Base-by-base conservation (phyloP, 2,113 vertebrate genomes). In the Callorhinus ursinus region DNA sequence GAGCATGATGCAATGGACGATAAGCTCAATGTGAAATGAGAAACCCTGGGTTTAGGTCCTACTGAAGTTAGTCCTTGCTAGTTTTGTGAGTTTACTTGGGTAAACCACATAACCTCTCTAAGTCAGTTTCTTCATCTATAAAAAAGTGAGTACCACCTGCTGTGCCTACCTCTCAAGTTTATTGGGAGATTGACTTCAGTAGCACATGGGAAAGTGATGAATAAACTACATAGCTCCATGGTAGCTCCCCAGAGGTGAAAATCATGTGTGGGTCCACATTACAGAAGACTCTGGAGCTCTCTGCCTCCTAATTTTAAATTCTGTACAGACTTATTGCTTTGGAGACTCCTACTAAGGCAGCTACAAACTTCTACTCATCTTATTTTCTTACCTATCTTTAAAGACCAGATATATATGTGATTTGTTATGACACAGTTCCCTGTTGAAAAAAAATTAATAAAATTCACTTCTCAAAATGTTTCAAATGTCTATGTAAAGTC, bases 391-490 rank as follows among this genome's bases (percentile, higher is more conserved):
- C 39, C 80, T 94, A 7, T 93, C 89, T 96, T 69, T 94, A 57
- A 89, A 80, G 21, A 83, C 7, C n/a, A 46, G 7, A 63, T 31
- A 46, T 69, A 26, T 33, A 1, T 42, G 65, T 61, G 42, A 96
- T 74, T 69, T 79, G 28, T 18, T 59, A 53, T 85, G 69, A 93
- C 11, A 42, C 49, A 92, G 85, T 93, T 61, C 10, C 36, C n/a
- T 69, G 26, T 59, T 92, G 4, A 31, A 59, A 81, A 79, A 13
- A 53, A 74, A 82, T 55, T 31, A 91, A 61, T 72, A 65, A 83
- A 39, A 90, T 36, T n/a, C 72, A 96, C 21, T 95, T 83, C 51
- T 96, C 42, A 80, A 97, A 92, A 94, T 90, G 51, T 69, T 94
- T 95, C 33, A 95, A 94, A 91, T 87, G 16, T 72, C 49, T 95